Percentiles rank a stretch among this genome's conserved stretches.
These are phyloP conservation scores for Molothrus aeneus DNA, from an alignment of 2,797 vertebrate genomes.

Conservation along the genomic window DNA sequence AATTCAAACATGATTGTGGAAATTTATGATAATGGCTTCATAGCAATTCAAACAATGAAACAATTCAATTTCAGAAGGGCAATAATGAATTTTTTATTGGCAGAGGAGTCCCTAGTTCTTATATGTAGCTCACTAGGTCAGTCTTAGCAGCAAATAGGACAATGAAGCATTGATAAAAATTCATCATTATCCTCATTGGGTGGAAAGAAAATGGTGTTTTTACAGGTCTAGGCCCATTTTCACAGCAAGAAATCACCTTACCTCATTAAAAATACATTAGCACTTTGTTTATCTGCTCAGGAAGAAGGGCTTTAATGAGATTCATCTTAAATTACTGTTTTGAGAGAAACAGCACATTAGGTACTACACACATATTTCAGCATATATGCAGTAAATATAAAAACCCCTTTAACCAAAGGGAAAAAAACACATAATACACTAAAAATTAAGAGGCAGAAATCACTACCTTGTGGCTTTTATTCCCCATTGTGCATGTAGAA, in stretches of 20 bases:
- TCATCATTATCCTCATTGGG: background rate
- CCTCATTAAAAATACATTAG: slow-evolving; percentile 61
- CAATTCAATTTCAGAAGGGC: background rate
- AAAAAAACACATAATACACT: background rate
- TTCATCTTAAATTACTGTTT: slow-evolving; percentile 40
- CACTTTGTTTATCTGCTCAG: slow-evolving; percentile 21
- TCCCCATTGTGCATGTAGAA: background rate
- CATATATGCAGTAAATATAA: background rate
- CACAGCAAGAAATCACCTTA: slow-evolving; percentile 51
- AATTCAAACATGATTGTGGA: background rate
- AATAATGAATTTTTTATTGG: background rate
- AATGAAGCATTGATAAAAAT: slow-evolving; percentile 23
- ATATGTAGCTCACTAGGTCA: slow-evolving; percentile 53
- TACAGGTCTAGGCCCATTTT: slow-evolving; percentile 37
- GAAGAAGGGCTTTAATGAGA: slow-evolving; percentile 40
- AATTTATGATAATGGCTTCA: background rate
- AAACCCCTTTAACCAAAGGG: background rate
- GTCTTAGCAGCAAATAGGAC: slow-evolving; percentile 13
- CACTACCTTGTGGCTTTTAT: background rate
- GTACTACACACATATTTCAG: background rate
- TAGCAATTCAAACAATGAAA: background rate
- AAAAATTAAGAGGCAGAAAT: background rate
- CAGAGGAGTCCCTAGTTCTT: background rate
- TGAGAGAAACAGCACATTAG: slow-evolving; percentile 3
- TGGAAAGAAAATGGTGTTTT: slow-evolving; percentile 1